Evolutionary conservation across 2,797 vertebrate genomes (phyloP), one percentile per base, ranked within the genome.

Genomic region (Sebastes hubbsi): DNA sequence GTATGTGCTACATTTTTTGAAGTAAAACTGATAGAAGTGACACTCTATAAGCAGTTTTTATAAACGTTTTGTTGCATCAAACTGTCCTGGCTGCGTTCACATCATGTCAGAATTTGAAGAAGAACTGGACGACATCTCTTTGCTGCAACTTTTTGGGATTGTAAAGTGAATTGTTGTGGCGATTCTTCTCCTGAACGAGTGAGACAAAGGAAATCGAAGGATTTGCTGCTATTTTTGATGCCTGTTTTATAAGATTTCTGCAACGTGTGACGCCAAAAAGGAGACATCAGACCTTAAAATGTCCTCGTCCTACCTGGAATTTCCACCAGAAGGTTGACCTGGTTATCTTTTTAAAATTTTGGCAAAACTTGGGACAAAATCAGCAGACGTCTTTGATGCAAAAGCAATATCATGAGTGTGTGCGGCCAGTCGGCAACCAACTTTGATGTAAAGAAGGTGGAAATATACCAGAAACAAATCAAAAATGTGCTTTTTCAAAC

Each of bases 11-110:
- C 8, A 27, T 65, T 72, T 77, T 79, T 25, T 75, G 75, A 81
- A 54, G 55, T 64, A 27, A 34, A 2, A 60, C 77, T 72, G 77
- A 84, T 55, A 61, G 75, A 87, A 46, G 6, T 4, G 55, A 69
- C 20, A 8, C 54, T 46, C 18, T 16, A 8, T 6, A n/a, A 32
- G 27, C 30, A 18, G 32, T 20, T 68, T 38, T 61, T 61, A 42
- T 18, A 13, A 56, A 64, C 6, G 4, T 8, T 56, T 58, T 38
- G 61, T 6, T 65, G 32, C 30, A 27, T 54, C 11, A 34, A 16
- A 63, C 36, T 64, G 22, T 46, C 70, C 46, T 52, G 20, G 46
- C 46, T 52, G 46, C 46, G 3, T 46, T 52, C 46, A 9, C 46
- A 52, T 52, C n/a, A 18, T 42, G 14, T 62, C 38, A 24, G 64